Base-by-base conservation (phyloP, 2,888 invertebrate genomes). In the Melitaea athalia region DNA sequence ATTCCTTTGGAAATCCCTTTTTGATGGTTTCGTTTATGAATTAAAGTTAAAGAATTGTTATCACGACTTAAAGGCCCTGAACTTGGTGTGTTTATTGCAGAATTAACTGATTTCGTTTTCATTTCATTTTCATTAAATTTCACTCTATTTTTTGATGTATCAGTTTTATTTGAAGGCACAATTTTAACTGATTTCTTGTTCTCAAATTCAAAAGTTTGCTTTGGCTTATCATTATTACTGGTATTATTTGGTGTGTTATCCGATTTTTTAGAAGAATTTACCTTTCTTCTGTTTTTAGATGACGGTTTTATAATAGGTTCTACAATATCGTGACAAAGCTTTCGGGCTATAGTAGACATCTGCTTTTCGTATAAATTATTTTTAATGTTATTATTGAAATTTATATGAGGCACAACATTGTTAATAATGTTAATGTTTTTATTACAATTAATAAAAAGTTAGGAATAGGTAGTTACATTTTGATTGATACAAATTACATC, bases 311-410 rank as follows among this genome's bases (percentile, higher is more conserved):
- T 47, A 64, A 75, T 73, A 50, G 84, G 80, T 55, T 85, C 81
- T 64, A 86, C 85, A 55, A 87, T 82, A 70, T 86, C 85, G 70
- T 82, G 74, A 67, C 85, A 86, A 64, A 89, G 80, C 75, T 79
- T 81, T 76, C 82, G 81, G 65, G 85, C 85, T 78, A 85, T 74
- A 52, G 76, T 77, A 73, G 87, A 83, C 86, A 87, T 88, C 80
- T 72, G 74, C 73, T 14, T 5, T 33, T 55, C 33, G 31, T 33
- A 5, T 31, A 17, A 17, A 4, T 11, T 10, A 33, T 14, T 33
- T 5, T 14, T 33, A 55, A 55, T 12, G 7, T 33, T 0, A 55
- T 14, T 33, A 14, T 7, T 33, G 14, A 12, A 33, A 17, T 50
- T 55, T 11, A 33, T 33, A 55, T 14, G 12, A 14, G 53, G 53